Percentiles rank a stretch among this genome's conserved stretches.
These are phyloP conservation scores for Pluvianellus socialis DNA, from an alignment of 2,113 vertebrate species.

Conservation along the genomic window DNA sequence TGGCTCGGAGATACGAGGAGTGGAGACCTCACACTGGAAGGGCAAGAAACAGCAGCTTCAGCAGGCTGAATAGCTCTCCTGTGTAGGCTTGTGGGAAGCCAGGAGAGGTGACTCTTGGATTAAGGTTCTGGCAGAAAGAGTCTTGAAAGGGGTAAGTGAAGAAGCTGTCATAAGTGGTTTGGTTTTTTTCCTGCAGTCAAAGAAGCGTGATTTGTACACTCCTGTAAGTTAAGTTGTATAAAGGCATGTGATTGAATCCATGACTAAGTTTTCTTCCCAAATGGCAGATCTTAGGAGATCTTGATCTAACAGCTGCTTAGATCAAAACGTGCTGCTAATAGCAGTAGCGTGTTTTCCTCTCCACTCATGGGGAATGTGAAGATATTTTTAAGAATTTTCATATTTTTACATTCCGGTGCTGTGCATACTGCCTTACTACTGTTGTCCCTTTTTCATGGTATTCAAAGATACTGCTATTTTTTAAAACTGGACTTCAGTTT, in stretches of 20 bases:
- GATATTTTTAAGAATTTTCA: neutral
- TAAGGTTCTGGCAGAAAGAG: neutral
- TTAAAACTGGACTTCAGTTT: neutral
- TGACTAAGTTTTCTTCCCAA: neutral
- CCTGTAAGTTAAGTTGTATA: neutral
- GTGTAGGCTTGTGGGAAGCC: neutral
- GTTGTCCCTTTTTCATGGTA: neutral
- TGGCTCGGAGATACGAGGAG: accelerated
- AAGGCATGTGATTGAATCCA: neutral
- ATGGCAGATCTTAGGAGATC: neutral
- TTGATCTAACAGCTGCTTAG: neutral
- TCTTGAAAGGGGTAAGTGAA: neutral
- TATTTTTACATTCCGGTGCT: neutral
- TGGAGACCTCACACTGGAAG: neutral
- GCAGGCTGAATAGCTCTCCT: neutral
- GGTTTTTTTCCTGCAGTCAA: neutral
- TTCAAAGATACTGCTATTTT: neutral
- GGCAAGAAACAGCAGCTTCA: neutral
- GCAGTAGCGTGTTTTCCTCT: neutral
- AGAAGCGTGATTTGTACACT: neutral
- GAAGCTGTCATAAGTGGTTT: neutral
- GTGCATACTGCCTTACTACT: neutral
- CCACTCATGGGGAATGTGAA: neutral
- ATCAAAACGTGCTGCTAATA: neutral
- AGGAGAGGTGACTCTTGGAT: neutral